phyloP scores from a whole-genome alignment of 2,888 invertebrate genomes.

The Agrochola circellaris region DNA sequence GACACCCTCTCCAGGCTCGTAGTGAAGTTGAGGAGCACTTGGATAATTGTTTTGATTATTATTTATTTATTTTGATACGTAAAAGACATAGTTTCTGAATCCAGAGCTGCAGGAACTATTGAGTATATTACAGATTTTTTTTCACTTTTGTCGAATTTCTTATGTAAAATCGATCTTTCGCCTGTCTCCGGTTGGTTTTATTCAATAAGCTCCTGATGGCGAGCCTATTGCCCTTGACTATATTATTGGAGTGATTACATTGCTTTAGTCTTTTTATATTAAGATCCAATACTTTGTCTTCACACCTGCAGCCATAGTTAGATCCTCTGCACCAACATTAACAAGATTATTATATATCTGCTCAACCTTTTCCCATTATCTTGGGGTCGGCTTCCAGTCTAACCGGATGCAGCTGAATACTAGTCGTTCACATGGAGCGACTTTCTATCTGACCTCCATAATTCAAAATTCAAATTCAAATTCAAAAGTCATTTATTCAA shows the following conservation, averaged over 20 bases:
- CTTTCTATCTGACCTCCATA: not conserved
- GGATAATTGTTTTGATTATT: constrained; percentile 29
- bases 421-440: not conserved
- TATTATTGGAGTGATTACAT: not conserved
- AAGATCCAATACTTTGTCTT: too few relatives aligned
- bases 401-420: not conserved
- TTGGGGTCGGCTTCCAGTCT: not conserved
- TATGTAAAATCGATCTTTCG: not conserved
- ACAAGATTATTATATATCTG: not conserved
- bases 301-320: too few relatives aligned
- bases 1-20: constrained; percentile 83
- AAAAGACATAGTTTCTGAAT: not conserved
- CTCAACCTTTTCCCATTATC: not conserved
- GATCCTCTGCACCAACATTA: not conserved
- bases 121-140: not conserved
- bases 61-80: not conserved
- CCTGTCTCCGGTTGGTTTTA: too few relatives aligned
- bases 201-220: not conserved
- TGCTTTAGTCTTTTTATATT: not conserved
- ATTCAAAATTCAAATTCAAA: too few relatives aligned
- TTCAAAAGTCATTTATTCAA: too few relatives aligned
- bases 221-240: not conserved
- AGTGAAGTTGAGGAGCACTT: constrained; percentile 65
- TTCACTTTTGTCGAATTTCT: not conserved
- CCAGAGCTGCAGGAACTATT: not conserved